These are phyloP conservation scores for Tachyglossus aculeatus DNA, from an alignment of 2,797 vertebrate species.

Conservation along the genomic window DNA sequence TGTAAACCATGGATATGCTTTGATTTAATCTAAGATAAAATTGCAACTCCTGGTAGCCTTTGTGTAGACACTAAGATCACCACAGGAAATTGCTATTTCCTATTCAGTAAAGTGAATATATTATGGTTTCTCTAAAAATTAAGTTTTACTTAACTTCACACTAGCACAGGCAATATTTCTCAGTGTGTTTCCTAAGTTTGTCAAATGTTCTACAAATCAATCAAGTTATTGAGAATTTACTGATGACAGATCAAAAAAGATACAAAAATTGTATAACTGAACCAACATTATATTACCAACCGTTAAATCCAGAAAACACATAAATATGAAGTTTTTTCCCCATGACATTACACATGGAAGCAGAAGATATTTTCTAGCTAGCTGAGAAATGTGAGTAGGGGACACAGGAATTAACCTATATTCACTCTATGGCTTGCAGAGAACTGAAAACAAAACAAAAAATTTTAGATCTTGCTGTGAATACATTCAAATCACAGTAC, in stretches of 20 bases:
- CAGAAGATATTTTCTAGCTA: constrained; percentile 7
- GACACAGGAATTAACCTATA: neutral
- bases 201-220: neutral
- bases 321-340: neutral
- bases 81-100: too few species aligned
- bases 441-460: neutral
- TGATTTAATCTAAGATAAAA: too few species aligned
- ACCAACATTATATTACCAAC: neutral
- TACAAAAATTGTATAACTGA: constrained; percentile 9
- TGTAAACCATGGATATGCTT: too few species aligned
- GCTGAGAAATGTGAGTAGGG: neutral
- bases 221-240: neutral
- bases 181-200: neutral
- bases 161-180: too few species aligned
- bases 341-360: neutral
- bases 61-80: too few species aligned
- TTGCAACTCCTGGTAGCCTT: too few species aligned
- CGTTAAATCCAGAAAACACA: neutral
- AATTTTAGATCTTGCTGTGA: neutral
- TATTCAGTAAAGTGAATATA: too few species aligned
- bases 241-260: neutral
- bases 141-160: too few species aligned
- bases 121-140: too few species aligned
- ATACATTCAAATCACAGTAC: neutral
- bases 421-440: neutral